Base-by-base conservation (phyloP, 2,797 vertebrate genomes). In the Melanotaenia parkinsoni region DNA sequence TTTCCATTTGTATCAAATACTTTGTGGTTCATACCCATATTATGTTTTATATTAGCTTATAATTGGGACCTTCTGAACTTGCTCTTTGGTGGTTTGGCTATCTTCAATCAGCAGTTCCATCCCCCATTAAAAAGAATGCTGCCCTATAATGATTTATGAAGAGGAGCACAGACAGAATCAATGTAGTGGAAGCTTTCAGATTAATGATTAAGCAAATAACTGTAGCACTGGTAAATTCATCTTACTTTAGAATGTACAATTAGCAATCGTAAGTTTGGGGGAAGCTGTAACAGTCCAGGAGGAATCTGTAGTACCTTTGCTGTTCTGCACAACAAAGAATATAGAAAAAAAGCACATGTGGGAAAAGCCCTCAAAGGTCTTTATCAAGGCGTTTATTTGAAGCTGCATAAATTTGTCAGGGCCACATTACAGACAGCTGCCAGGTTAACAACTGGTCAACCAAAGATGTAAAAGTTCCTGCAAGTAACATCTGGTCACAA, bases 181-280 rank as follows among this genome's bases (percentile, higher is more conserved):
- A 89, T 91, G 86, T 72, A 80, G 86, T 62, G 11, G 71, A 81
- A 85, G 80, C 80, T 81, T 80, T 81, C 78, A 82, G 85, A 91
- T 89, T 82, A 91, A 92, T 91, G 86, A 90, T 88, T 86, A 89
- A 82, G 80, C 79, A 90, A 91, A 90, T 79, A 89, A 82, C 84
- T 72, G 77, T 54, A 54, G 68, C 64, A 70, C 63, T 84, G 45
- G 40, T 64, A 67, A 78, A 70, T 73, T 62, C 3, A 63, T 63
- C 61, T 57, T 70, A 73, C 79, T 81, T 73, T 68, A 72, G 75
- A 74, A 80, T 43, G 59, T 80, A 75, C 74, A 73, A 70, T 85
- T 76, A 89, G 72, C 73, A 61, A 61, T 35, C 71, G 60, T 8
- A 37, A 32, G 67, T 58, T 73, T 66, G 61, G 32, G 40, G 22